phyloP scores from a whole-genome alignment of 2,113 vertebrate species.

The Rhabdomys dilectus region DNA sequence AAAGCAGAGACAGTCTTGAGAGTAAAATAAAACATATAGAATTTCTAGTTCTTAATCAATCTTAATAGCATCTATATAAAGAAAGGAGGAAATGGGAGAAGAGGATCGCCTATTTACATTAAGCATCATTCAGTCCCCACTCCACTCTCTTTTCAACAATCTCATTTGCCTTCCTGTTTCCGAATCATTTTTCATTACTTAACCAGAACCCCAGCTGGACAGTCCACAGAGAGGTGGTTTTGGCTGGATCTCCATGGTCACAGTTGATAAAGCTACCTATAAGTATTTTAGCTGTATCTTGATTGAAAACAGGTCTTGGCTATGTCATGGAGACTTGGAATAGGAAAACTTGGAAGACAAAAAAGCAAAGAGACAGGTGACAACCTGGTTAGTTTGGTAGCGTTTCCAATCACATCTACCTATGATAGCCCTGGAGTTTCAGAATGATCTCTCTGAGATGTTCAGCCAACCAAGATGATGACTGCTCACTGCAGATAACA shows the following conservation, averaged over 20 bases:
- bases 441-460: not conserved
- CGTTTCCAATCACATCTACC: not conserved
- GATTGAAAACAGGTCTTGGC: not conserved
- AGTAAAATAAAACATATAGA: slow-evolving; percentile 50
- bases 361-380: not conserved
- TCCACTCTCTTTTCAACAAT: not conserved
- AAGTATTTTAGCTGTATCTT: not conserved
- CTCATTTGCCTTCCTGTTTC: not conserved
- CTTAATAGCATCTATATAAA: not conserved
- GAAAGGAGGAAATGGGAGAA: not conserved
- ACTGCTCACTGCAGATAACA: not conserved
- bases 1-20: slow-evolving; percentile 7
- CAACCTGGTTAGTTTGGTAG: not conserved
- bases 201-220: not conserved
- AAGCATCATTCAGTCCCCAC: not conserved
- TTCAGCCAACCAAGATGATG: not conserved
- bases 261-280: not conserved
- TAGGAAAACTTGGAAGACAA: not conserved
- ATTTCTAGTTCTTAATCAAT: not conserved
- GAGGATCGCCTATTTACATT: not conserved
- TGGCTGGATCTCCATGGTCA: not conserved
- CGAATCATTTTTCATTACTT: slow-evolving; percentile 15
- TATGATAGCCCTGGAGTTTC: not conserved
- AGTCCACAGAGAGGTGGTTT: not conserved
- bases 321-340: not conserved